Evolutionary conservation across 1,140 invertebrate genomes (phyloP), one percentile per base, ranked within the genome.

Genomic region (Drosophila saltans): DNA sequence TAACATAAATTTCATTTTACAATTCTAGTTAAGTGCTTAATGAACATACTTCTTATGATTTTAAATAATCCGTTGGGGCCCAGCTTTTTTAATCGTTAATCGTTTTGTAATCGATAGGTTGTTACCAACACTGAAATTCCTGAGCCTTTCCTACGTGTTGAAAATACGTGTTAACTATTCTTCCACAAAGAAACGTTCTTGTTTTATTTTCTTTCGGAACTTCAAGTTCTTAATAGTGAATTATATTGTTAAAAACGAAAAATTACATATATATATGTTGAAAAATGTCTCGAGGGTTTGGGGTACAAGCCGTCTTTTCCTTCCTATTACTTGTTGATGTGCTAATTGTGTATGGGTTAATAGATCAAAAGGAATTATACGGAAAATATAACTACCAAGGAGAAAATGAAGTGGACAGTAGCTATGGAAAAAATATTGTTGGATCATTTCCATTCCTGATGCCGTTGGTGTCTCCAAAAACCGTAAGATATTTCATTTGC

Each of bases 391-490:
- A 64, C 2, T 43, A 74, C 36, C 66, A 52, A 52, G 21, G 67
- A 36, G 52, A 59, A 41, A 69, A 69, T 69, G 43, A 52, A 10
- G 55, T 71, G n/a, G 63, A 78, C n/a, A 64, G 28, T 28, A 78
- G 78, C 59, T 64, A 76, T 39, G 72, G 63, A 56, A 72, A 72
- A 52, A 80, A 81, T 43, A 24, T 41, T n/a, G 69, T 33, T n/a
- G 86, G 86, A 66, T 94, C 93, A 60, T 96, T 94, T 90, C 92
- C 95, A 11, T 92, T 96, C 65, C 88, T 96, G 7, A 96, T 96
- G 96, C 96, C 96, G 71, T 94, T 95, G 91, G 95, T 96, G 39
- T 93, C 93, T 59, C 95, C 96, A 41, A 93, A 94, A 78, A 93
- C 92, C 83, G 96, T 96, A 93, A 95, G 93, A 92, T 40, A 30